Percentiles rank a stretch among this genome's conserved stretches.
phyloP scores from a whole-genome alignment of 2,797 vertebrate species.

The Gambusia yucatana region DNA sequence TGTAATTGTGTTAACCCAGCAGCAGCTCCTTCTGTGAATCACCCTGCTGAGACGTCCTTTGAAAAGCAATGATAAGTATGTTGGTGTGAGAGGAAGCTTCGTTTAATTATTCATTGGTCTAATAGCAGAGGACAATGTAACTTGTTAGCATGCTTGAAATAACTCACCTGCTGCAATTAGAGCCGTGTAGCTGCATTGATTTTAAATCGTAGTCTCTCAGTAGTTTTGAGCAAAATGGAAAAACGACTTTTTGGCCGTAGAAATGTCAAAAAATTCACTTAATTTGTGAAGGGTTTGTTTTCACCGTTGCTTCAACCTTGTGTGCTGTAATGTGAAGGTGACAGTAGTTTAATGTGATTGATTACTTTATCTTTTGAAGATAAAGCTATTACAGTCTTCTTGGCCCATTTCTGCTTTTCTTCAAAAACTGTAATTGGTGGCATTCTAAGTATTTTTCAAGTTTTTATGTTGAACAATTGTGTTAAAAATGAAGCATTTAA shows the following conservation, averaged over 20 bases:
- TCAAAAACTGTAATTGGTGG: background rate
- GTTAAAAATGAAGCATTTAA: background rate
- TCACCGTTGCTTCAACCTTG: background rate
- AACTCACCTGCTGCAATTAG: conserved; percentile 6
- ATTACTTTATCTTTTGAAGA: background rate
- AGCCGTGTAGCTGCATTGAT: conserved; percentile 8
- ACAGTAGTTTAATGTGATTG: background rate
- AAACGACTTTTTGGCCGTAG: conserved; percentile 3
- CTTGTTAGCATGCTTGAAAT: conserved; percentile 27
- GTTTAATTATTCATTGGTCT: conserved; percentile 35
- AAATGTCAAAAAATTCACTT: background rate
- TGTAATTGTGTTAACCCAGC: conserved; percentile 4
- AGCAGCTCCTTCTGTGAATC: conserved; percentile 8
- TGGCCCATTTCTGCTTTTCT: background rate
- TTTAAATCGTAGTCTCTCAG: conserved; percentile 5
- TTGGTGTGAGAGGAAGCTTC: conserved; percentile 16
- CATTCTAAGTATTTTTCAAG: background rate
- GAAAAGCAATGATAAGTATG: conserved; percentile 23
- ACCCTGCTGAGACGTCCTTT: conserved; percentile 8
- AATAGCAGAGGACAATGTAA: conserved; percentile 25
- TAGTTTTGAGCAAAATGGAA: conserved; percentile 14
- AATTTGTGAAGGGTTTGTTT: background rate
- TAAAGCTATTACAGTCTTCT: background rate
- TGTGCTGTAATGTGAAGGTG: background rate
- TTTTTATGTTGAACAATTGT: background rate